A percentile compares a stretch with the other conserved stretches of the same genome.
Evolutionary conservation across 2,888 invertebrate species (phyloP).

Genomic region (Aphidius colemani): DNA sequence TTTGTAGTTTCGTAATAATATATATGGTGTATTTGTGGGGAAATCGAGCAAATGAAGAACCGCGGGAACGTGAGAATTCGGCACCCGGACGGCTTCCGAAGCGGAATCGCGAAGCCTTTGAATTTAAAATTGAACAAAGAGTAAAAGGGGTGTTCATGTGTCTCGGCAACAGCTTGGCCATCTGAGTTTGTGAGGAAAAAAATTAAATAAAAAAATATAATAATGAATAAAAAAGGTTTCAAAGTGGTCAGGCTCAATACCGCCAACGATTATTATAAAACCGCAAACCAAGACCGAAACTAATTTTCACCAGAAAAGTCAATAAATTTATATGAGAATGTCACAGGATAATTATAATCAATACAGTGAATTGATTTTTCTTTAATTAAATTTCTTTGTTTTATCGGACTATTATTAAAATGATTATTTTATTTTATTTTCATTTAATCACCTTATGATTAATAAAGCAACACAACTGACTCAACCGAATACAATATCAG

Average conservation of each 20-base stretch:
- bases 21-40: conserved; percentile 11
- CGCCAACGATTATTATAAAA: conserved; percentile 33
- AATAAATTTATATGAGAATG: too few species aligned
- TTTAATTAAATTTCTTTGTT: too few species aligned
- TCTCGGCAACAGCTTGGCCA: neutral
- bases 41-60: conserved; percentile 23
- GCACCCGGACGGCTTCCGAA: conserved; percentile 36
- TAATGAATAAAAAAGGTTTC: neutral
- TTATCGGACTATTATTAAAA: too few species aligned
- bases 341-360: too few species aligned
- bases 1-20: conserved; percentile 17
- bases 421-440: too few species aligned
- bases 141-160: conserved; percentile 28
- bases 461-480: too few species aligned
- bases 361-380: too few species aligned
- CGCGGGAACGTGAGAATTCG: conserved; percentile 33
- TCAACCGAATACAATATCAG: too few species aligned
- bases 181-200: neutral
- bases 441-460: too few species aligned
- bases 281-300: conserved; percentile 21
- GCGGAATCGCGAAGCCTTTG: conserved; percentile 39
- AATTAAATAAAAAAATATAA: conserved; percentile 1
- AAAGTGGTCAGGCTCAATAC: neutral
- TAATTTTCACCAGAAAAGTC: too few species aligned
- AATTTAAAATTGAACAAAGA: conserved; percentile 38